Evolutionary conservation across 1,140 invertebrate species (phyloP), one percentile per base, ranked within the genome.

Genomic region (Parasteatoda tepidariorum): DNA sequence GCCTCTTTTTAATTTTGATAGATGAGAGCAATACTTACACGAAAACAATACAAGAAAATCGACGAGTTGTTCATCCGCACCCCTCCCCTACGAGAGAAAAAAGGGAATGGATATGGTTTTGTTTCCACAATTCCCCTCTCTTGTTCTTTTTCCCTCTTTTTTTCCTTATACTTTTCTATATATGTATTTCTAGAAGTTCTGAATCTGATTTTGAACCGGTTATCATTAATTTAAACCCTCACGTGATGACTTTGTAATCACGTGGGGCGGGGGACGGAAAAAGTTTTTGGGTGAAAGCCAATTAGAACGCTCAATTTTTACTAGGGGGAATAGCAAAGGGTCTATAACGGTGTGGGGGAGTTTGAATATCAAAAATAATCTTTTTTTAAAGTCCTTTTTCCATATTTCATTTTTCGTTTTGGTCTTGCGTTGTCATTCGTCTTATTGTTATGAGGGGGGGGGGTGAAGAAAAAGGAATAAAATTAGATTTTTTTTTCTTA

Each of bases 171-270:
- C 38, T 48, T 18, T 48, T 48, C 38, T 18, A 48, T 78, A 30
- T 66, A 75, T 62, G 26, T 66, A 61, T 38, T 48, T 82, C 33
- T 62, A 34, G 31, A 70, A 28, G 22, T 33, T 4, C 64, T 48
- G 66, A 48, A 82, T 70, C 33, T 71, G 67, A 71, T 82, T n/a
- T n/a, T 82, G 78, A 82, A 82, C 66, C 78, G 78, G 78, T 82
- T 79, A 71, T 71, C 78, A 82, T 82, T 82, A 82, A 82, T 82
- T 82, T 82, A 82, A 82, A 82, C 66, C 22, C 57, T 57, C 67
- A 48, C 78, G 55, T 82, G 78, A 82, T 82, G 78, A 82, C 78
- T 82, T 82, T 82, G 78, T 82, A 82, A 82, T 82, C 55, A 70
- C 67, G 55, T 55, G 33, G 55, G 55, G 48, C 59, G 31, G 30